These are phyloP conservation scores for Pogonocichla stellata DNA, from an alignment of 2,113 vertebrate genomes.

Conservation along the genomic window DNA sequence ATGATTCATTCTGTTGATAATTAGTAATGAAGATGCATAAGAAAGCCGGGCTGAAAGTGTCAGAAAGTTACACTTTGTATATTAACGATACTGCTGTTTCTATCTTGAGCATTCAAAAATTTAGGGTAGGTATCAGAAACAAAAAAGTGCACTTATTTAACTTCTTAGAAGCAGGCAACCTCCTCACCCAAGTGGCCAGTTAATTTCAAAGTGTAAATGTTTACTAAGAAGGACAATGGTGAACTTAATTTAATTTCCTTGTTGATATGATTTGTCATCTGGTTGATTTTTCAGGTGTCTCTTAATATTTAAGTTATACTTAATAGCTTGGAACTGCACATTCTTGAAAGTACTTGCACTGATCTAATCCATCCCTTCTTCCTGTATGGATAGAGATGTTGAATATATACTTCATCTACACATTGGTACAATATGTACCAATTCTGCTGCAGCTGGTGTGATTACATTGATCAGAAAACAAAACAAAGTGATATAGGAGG, in stretches of 20 bases:
- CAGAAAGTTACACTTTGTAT: constrained; percentile 5
- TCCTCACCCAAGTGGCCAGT: not conserved
- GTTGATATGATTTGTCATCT: not conserved
- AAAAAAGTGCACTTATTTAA: not conserved
- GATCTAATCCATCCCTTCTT: not conserved
- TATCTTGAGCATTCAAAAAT: not conserved
- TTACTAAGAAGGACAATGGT: not conserved
- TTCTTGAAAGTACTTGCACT: not conserved
- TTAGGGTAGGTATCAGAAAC: not conserved
- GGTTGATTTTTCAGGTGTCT: not conserved
- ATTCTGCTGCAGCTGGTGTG: not conserved
- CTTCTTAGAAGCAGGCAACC: not conserved
- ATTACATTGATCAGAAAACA: not conserved
- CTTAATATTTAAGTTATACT: not conserved
- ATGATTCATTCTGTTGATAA: constrained; percentile 61
- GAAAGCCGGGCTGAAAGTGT: constrained; percentile 17
- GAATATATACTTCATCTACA: not conserved
- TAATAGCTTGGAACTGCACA: not conserved
- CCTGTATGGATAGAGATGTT: not conserved
- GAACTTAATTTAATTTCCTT: not conserved
- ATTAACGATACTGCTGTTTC: constrained; percentile 1
- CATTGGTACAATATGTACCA: not conserved
- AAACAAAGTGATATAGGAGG: not conserved
- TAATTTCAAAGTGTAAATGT: not conserved
- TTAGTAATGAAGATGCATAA: constrained; percentile 53